These are phyloP conservation scores for Holothuria scabra DNA, from an alignment of 53 echinoderm and acorn worm species.

Conservation along the genomic window DNA sequence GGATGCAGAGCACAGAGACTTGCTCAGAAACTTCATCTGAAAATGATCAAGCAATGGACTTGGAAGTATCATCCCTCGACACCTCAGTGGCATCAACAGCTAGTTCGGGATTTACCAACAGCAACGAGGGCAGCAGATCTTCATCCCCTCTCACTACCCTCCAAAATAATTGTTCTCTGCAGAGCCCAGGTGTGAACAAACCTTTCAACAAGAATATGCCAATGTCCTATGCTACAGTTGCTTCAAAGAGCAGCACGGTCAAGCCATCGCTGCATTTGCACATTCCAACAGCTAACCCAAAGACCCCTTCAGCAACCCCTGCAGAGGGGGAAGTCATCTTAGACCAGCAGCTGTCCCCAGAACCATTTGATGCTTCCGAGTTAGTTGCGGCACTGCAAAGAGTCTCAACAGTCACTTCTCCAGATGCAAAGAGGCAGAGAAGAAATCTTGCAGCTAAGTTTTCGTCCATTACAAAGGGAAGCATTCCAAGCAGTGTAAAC, in stretches of 20 bases:
- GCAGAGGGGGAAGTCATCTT: slow-evolving; percentile 63
- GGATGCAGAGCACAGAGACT: slow-evolving; percentile 17
- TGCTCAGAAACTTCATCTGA: slow-evolving; percentile 68
- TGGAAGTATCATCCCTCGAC: slow-evolving; percentile 70
- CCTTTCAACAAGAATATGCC: slow-evolving; percentile 22
- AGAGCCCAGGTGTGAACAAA: background rate
- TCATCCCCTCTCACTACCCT: slow-evolving; percentile 55
- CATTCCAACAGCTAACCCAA: slow-evolving; percentile 7
- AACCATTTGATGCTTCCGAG: slow-evolving; percentile 77
- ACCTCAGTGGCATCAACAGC: slow-evolving; percentile 75
- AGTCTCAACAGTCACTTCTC: slow-evolving; percentile 43
- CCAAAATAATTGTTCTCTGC: slow-evolving; percentile 12
- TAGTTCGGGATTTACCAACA: slow-evolving; percentile 76
- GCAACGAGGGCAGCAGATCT: slow-evolving; percentile 70
- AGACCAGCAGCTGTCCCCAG: slow-evolving; percentile 15
- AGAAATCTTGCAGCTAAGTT: slow-evolving; percentile 12
- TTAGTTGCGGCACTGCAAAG: slow-evolving; percentile 77
- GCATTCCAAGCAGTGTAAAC: background rate
- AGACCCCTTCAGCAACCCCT: slow-evolving; percentile 74
- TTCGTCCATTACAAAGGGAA: background rate
- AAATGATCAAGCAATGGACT: slow-evolving; percentile 68
- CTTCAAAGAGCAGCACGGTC: background rate
- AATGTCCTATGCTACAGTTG: background rate
- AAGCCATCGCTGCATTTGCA: background rate
- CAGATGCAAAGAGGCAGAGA: slow-evolving; percentile 15